A percentile compares a stretch with the other conserved stretches of the same genome.
phyloP scores from a whole-genome alignment of 2,113 vertebrate genomes.

The Gasterosteus aculeatus region DNA sequence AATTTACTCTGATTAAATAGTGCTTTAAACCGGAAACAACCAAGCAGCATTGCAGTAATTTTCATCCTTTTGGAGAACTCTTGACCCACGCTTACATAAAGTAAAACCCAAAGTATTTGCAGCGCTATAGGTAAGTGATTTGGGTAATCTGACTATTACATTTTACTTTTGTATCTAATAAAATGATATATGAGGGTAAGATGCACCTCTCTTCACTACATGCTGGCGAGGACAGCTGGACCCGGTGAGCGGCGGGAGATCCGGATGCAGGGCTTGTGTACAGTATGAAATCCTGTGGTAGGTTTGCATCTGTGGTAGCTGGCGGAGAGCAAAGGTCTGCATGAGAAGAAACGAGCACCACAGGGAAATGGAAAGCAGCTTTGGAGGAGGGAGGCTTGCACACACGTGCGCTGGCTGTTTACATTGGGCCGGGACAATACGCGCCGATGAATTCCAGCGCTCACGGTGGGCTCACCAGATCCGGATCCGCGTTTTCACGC shows the following conservation, averaged over 20 bases:
- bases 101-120: neutral
- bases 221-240: slow-evolving; percentile 57
- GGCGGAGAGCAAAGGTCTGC: slow-evolving; percentile 75
- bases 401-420: slow-evolving; percentile 77
- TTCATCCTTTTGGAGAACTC: no score
- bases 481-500: slow-evolving; percentile 74
- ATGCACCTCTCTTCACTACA: slow-evolving; percentile 33
- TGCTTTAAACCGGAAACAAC: no score
- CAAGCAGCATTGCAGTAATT: no score
- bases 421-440: slow-evolving; percentile 72
- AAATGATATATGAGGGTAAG: neutral
- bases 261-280: slow-evolving; percentile 72
- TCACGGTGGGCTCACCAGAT: slow-evolving; percentile 79
- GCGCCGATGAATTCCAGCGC: slow-evolving; percentile 73
- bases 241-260: slow-evolving; percentile 55
- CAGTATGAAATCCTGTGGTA: slow-evolving; percentile 68
- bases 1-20: no score
- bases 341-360: slow-evolving; percentile 68
- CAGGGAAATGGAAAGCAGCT: slow-evolving; percentile 77
- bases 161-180: neutral
- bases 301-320: slow-evolving; percentile 72
- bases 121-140: neutral
- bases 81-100: neutral
- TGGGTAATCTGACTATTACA: neutral
- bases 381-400: slow-evolving; percentile 61